phyloP scores from a whole-genome alignment of 1,140 invertebrate species.

The Neelides sp. region DNA sequence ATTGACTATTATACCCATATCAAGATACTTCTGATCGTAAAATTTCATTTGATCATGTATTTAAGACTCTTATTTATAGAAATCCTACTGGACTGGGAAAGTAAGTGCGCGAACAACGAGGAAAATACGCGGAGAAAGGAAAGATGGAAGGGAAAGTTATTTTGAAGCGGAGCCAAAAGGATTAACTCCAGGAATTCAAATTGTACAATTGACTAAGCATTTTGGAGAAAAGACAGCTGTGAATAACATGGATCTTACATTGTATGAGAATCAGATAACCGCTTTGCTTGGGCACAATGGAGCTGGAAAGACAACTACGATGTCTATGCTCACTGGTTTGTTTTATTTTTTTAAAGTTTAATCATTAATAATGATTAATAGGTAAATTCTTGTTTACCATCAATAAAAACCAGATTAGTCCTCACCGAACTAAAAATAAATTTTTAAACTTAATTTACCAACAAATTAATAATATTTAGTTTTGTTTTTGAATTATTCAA shows the following conservation, averaged over 20 bases:
- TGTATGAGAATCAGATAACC: slow-evolving; percentile 51
- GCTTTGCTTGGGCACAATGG: too few species aligned
- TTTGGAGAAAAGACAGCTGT: slow-evolving; percentile 48
- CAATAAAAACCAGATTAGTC: too few species aligned
- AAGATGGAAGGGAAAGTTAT: background rate
- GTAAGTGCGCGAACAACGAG: background rate
- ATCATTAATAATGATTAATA: too few species aligned
- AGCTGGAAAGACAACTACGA: too few species aligned
- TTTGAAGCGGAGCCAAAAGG: too few species aligned
- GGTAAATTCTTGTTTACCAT: too few species aligned
- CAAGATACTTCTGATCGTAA: too few species aligned
- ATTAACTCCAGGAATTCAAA: slow-evolving; percentile 51
- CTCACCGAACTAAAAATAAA: too few species aligned
- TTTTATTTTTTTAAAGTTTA: slow-evolving; percentile 2
- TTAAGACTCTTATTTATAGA: slow-evolving; percentile 15
- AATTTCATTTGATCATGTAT: background rate
- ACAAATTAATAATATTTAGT: background rate
- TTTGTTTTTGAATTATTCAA: background rate
- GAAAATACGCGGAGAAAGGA: background rate
- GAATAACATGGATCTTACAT: slow-evolving; percentile 51
- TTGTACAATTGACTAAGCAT: slow-evolving; percentile 47
- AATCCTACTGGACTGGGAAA: slow-evolving; percentile 32
- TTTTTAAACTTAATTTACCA: background rate
- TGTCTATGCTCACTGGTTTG: too few species aligned
- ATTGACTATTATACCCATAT: too few species aligned